A percentile compares a stretch with the other conserved stretches of the same genome.
Conservation (phyloP, 2,113 vertebrate genomes). For the Pyxicephalus adspersus region DNA sequence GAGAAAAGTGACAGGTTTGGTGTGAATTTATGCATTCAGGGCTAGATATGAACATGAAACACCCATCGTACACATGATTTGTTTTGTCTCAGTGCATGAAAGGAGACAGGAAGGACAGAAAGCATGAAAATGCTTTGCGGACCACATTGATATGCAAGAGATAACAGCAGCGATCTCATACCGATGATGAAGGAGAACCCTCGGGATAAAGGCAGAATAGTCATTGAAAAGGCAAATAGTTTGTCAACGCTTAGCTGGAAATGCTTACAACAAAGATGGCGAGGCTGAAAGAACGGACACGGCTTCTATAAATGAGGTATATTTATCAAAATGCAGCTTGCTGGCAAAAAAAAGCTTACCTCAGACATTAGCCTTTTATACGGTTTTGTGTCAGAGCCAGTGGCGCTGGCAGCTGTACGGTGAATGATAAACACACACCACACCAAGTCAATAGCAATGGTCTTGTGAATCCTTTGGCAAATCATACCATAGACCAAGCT, state of each 20-base stretch:
- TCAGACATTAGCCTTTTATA: conserved; percentile 31
- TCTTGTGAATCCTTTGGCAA: neutral
- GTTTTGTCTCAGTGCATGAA: conserved; percentile 35
- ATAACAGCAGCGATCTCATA: conserved; percentile 61
- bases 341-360: conserved; percentile 25
- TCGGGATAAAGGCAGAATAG: neutral
- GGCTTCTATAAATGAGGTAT: conserved; percentile 35
- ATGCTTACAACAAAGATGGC: neutral
- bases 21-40: neutral
- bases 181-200: conserved; percentile 63
- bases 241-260: conserved; percentile 5
- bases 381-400: conserved; percentile 4
- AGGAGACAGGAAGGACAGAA: conserved; percentile 22
- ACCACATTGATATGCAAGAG: conserved; percentile 63
- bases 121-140: conserved; percentile 53
- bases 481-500: neutral
- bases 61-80: conserved; percentile 28
- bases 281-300: conserved; percentile 26
- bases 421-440: neutral
- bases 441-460: neutral
- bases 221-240: conserved; percentile 41
- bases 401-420: conserved; percentile 21
- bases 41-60: neutral
- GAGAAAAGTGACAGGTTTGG: neutral
- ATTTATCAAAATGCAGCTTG: conserved; percentile 34